Conservation (phyloP, 2,113 vertebrate species). For the Emberiza fucata region DNA sequence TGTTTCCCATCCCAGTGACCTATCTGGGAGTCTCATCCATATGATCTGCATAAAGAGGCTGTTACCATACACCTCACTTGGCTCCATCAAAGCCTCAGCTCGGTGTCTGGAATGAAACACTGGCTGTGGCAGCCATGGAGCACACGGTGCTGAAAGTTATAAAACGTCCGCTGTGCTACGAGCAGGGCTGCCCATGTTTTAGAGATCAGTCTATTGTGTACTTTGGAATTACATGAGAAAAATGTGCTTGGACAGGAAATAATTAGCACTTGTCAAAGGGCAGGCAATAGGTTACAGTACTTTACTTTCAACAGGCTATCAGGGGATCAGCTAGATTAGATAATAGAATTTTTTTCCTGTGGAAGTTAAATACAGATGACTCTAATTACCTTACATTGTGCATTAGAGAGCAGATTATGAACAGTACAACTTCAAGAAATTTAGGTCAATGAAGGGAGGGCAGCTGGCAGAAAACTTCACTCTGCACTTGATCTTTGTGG, state of each 20-base stretch:
- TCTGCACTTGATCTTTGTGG: background rate
- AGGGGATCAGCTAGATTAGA: slow-evolving; percentile 77
- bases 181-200: slow-evolving; percentile 36
- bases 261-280: slow-evolving; percentile 81
- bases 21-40: slow-evolving; percentile 68
- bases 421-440: slow-evolving; percentile 57
- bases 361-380: slow-evolving; percentile 75
- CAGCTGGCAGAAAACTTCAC: slow-evolving; percentile 18
- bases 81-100: slow-evolving; percentile 72
- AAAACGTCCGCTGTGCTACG: slow-evolving; percentile 64
- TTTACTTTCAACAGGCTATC: slow-evolving; percentile 75
- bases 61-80: slow-evolving; percentile 75
- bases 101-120: slow-evolving; percentile 68
- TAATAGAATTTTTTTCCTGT: slow-evolving; percentile 71
- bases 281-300: slow-evolving; percentile 79
- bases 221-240: slow-evolving; percentile 69
- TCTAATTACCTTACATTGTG: slow-evolving; percentile 69
- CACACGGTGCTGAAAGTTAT: slow-evolving; percentile 81
- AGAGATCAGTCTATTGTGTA: slow-evolving; percentile 68
- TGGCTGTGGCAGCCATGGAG: slow-evolving; percentile 70
- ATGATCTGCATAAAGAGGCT: slow-evolving; percentile 78
- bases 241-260: slow-evolving; percentile 83
- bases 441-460: slow-evolving; percentile 28
- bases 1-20: slow-evolving; percentile 75
- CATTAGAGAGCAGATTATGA: slow-evolving; percentile 63